These are phyloP conservation scores for Diabrotica undecimpunctata DNA, from an alignment of 1,140 invertebrate genomes.

Conservation along the genomic window DNA sequence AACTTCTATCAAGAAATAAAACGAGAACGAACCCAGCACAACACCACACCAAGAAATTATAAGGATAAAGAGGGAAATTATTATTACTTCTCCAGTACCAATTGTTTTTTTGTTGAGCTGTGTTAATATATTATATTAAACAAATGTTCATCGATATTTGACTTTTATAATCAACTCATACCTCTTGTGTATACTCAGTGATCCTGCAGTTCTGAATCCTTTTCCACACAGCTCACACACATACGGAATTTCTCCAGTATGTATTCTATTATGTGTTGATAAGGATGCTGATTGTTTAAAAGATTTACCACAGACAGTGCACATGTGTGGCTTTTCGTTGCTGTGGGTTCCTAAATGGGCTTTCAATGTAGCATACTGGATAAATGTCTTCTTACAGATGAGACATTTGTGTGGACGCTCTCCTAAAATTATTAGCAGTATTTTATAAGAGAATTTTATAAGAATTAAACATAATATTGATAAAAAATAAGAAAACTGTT, in stretches of 20 bases:
- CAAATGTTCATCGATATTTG: too few species aligned
- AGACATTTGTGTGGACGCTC: constrained; percentile 62
- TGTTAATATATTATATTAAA: too few species aligned
- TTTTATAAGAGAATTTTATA: neutral
- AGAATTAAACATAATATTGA: neutral
- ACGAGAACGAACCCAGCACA: too few species aligned
- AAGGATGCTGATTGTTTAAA: constrained; percentile 56
- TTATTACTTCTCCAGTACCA: too few species aligned
- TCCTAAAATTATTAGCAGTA: constrained; percentile 38
- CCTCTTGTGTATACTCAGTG: constrained; percentile 52
- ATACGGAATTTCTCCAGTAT: constrained; percentile 73
- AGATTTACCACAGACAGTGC: constrained; percentile 62
- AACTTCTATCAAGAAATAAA: too few species aligned
- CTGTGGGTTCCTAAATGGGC: constrained; percentile 50
- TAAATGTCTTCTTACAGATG: constrained; percentile 52
- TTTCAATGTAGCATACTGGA: constrained; percentile 28
- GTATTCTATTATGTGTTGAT: constrained; percentile 65
- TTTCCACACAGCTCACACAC: constrained; percentile 66
- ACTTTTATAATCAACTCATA: neutral
- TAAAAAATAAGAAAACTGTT: neutral
- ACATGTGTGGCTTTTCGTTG: constrained; percentile 65
- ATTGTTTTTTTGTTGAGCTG: too few species aligned
- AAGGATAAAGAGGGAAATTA: too few species aligned
- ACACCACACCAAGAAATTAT: too few species aligned
- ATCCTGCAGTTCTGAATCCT: constrained; percentile 58